Percentiles rank a stretch among this genome's conserved stretches.
phyloP scores from a whole-genome alignment of 2,113 vertebrate species.

The Lates calcarifer region DNA sequence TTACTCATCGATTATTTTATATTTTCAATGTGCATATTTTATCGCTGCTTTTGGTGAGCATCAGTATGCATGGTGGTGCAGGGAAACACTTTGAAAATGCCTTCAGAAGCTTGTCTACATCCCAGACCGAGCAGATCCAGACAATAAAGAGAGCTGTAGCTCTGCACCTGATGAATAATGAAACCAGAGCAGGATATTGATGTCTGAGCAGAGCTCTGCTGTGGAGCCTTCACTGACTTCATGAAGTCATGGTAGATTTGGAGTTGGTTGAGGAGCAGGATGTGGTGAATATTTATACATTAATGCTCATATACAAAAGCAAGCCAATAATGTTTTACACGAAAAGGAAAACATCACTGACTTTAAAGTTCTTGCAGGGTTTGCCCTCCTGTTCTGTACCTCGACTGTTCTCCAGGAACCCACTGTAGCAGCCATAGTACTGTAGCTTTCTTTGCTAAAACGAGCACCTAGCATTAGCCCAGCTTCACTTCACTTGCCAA shows the following conservation, averaged over 20 bases:
- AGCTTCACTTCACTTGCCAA: not conserved
- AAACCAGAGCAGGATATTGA: conserved; percentile 17
- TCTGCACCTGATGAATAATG: conserved; percentile 39
- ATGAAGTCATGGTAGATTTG: not conserved
- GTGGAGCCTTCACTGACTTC: not conserved
- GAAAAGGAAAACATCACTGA: not conserved
- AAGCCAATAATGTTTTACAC: not conserved
- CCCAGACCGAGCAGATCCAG: not conserved
- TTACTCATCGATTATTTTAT: not conserved
- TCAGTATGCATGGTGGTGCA: not conserved
- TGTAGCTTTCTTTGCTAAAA: too few species aligned
- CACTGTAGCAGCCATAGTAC: too few species aligned
- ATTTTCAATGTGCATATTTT: not conserved
- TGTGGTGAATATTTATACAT: not conserved
- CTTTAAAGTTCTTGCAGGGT: not conserved
- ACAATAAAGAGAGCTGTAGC: conserved; percentile 23
- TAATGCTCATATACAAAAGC: not conserved
- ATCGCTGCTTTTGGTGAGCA: not conserved
- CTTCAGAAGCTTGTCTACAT: not conserved
- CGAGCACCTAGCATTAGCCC: too few species aligned
- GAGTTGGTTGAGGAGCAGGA: not conserved
- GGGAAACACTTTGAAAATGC: not conserved
- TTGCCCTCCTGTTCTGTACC: not conserved
- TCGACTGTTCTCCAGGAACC: not conserved
- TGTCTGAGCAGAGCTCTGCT: not conserved